Percentiles rank a stretch among this genome's conserved stretches.
These are phyloP conservation scores for Trinorchestia longiramus DNA, from an alignment of 1,140 invertebrate species.

Conservation along the genomic window DNA sequence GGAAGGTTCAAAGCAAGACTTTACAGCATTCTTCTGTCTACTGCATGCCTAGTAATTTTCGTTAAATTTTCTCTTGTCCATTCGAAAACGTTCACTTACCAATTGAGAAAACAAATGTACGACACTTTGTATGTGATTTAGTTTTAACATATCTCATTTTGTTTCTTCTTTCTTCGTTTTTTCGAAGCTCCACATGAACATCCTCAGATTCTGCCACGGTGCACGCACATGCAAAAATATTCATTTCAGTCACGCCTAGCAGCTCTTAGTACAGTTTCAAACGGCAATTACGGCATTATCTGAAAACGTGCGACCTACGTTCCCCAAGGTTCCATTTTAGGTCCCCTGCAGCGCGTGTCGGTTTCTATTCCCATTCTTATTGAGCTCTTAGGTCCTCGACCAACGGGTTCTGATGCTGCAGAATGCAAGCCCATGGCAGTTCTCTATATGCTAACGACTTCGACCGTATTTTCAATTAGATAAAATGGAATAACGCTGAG, in stretches of 20 bases:
- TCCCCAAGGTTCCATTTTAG: neutral
- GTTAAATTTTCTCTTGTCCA: too few species aligned
- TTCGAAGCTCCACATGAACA: too few species aligned
- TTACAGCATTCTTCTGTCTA: too few species aligned
- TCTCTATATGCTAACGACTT: conserved; percentile 1
- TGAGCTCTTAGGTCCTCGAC: neutral
- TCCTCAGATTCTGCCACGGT: too few species aligned
- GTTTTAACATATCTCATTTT: too few species aligned
- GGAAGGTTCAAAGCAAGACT: too few species aligned
- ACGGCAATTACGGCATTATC: neutral
- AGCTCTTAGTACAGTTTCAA: neutral
- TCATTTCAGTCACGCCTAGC: neutral
- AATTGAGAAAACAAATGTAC: too few species aligned
- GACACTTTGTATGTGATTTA: too few species aligned
- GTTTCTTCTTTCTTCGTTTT: too few species aligned
- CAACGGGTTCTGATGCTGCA: neutral
- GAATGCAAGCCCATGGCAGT: neutral
- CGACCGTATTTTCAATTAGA: neutral
- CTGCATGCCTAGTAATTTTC: too few species aligned
- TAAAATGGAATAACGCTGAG: neutral
- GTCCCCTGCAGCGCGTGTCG: neutral
- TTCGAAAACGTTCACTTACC: too few species aligned
- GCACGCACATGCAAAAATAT: neutral
- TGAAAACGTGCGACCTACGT: neutral
- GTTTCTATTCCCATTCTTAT: neutral